Conservation (phyloP, 1,140 invertebrate species). For the Scaptomyza hsui region DNA sequence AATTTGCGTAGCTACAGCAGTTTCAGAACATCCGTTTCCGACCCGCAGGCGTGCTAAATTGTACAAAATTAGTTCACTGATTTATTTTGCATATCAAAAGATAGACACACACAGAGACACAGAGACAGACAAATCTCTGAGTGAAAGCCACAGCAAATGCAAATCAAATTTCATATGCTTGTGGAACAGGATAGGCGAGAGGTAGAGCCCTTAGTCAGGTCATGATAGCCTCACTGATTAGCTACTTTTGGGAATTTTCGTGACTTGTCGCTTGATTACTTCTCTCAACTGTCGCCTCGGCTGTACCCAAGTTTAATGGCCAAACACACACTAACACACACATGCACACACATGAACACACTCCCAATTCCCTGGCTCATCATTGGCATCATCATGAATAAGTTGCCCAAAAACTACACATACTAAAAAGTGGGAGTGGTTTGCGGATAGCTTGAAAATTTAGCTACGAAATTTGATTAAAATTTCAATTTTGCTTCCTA, state of each 20-base stretch:
- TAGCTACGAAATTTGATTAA: slow-evolving; percentile 59
- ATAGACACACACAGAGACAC: slow-evolving; percentile 10
- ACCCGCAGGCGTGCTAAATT: slow-evolving; percentile 44
- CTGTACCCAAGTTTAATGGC: slow-evolving; percentile 54
- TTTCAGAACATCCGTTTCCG: slow-evolving; percentile 44
- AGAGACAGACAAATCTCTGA: neutral
- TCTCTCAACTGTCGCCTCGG: slow-evolving; percentile 30
- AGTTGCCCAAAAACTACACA: slow-evolving; percentile 37
- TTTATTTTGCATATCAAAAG: slow-evolving; percentile 59
- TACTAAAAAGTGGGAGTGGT: slow-evolving; percentile 22
- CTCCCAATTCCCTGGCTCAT: slow-evolving; percentile 21
- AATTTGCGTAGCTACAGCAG: neutral
- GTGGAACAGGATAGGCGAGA: neutral
- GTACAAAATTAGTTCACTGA: slow-evolving; percentile 53
- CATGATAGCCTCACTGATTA: slow-evolving; percentile 64
- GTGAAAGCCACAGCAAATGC: slow-evolving; percentile 4
- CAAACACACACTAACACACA: slow-evolving; percentile 19
- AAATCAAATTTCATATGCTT: slow-evolving; percentile 48
- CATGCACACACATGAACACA: slow-evolving; percentile 6
- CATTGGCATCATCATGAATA: slow-evolving; percentile 18
- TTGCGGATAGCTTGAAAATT: neutral
- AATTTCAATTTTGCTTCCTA: slow-evolving; percentile 67
- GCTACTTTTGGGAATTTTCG: slow-evolving; percentile 63
- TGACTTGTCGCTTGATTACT: slow-evolving; percentile 69
- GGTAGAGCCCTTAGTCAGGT: slow-evolving; percentile 1